A percentile compares a stretch with the other conserved stretches of the same genome.
phyloP scores from a whole-genome alignment of 2,888 invertebrate genomes.

The Volucella inflata region DNA sequence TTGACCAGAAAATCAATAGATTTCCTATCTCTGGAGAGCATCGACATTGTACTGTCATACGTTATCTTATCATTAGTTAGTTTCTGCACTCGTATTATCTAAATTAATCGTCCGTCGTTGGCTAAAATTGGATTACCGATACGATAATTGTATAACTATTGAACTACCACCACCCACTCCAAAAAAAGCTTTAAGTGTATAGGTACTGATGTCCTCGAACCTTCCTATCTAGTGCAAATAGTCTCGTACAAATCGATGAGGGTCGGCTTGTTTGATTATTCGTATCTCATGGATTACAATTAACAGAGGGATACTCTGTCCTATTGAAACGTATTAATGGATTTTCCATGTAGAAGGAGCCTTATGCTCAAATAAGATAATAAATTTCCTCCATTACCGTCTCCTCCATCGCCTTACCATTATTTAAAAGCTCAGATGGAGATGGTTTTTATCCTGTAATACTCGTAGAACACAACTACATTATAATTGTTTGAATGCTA shows the following conservation, averaged over 20 bases:
- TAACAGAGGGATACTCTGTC: neutral
- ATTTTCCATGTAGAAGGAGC: neutral
- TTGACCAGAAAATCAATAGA: conserved; percentile 17
- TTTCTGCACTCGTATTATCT: conserved; percentile 17
- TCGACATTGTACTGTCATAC: neutral
- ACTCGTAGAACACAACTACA: too few species aligned
- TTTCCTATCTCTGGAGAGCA: neutral
- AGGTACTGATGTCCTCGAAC: too few species aligned
- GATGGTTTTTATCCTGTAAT: too few species aligned
- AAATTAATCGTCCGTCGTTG: conserved; percentile 26
- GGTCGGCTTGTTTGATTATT: too few species aligned
- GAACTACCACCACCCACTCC: neutral
- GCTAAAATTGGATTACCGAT: conserved; percentile 29
- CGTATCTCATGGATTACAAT: neutral
- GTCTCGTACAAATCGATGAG: too few species aligned
- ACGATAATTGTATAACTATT: conserved; percentile 4
- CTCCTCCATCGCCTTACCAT: neutral
- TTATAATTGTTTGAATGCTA: too few species aligned
- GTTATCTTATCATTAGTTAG: conserved; percentile 17
- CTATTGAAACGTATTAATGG: neutral
- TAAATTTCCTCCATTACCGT: neutral
- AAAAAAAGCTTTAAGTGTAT: too few species aligned
- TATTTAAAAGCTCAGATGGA: neutral
- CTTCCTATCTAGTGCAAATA: too few species aligned
- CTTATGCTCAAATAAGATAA: neutral